phyloP scores from a whole-genome alignment of 23 tunicate genomes.

The Trididemnum clinides region DNA sequence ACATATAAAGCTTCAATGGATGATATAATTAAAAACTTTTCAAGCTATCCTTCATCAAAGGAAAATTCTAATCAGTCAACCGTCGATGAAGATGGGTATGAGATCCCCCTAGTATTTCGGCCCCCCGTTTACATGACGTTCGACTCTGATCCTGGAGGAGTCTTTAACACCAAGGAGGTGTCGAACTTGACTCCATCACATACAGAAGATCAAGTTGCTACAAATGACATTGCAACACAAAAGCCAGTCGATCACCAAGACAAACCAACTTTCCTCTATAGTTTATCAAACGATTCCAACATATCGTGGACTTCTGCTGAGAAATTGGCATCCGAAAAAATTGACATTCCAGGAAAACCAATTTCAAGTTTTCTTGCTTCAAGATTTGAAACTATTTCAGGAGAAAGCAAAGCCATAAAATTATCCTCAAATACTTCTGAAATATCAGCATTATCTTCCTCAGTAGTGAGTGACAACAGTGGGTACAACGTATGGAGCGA shows the following conservation, averaged over 20 bases:
- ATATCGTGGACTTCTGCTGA: background rate
- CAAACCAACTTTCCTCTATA: slow-evolving; percentile 13
- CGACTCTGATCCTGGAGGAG: background rate
- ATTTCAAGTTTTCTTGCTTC: background rate
- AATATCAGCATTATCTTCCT: no score
- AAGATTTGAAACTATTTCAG: background rate
- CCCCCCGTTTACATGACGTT: background rate
- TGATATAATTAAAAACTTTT: background rate
- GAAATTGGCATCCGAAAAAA: background rate
- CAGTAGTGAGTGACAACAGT: no score
- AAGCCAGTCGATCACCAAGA: background rate
- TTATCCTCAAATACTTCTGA: no score
- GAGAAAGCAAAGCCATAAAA: no score
- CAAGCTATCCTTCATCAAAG: background rate
- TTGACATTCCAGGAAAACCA: background rate
- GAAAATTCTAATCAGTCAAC: background rate
- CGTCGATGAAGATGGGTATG: slow-evolving; percentile 26
- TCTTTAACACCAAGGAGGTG: background rate
- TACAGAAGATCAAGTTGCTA: background rate
- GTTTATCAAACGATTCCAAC: background rate
- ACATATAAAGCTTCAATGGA: background rate
- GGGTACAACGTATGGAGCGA: slow-evolving; percentile 12
- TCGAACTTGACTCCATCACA: background rate
- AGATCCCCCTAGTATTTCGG: background rate
- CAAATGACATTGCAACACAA: background rate